phyloP scores from a whole-genome alignment of 2,113 vertebrate genomes.

The Maccullochella peelii region DNA sequence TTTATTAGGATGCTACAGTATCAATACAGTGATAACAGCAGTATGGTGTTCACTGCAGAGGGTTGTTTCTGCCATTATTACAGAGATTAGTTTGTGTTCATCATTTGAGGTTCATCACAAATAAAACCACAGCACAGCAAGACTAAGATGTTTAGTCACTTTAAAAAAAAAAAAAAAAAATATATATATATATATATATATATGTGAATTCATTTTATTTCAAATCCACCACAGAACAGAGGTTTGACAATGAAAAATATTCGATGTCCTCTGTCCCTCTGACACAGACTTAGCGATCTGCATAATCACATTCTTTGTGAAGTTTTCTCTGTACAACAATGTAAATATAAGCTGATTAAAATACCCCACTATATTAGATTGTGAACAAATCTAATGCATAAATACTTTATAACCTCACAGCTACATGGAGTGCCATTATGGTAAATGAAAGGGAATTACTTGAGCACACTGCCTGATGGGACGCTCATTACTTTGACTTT shows the following conservation, averaged over 20 bases:
- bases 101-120: conserved; percentile 23
- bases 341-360: conserved; percentile 67
- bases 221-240: conserved; percentile 22
- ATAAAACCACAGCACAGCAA: conserved; percentile 9
- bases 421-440: conserved; percentile 53
- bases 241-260: conserved; percentile 20
- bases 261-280: conserved; percentile 25
- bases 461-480: conserved; percentile 61
- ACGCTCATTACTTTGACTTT: conserved; percentile 61
- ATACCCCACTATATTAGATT: conserved; percentile 48
- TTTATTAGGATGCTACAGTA: conserved; percentile 33
- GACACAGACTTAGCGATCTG: conserved; percentile 49
- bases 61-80: conserved; percentile 13
- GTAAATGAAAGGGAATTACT: conserved; percentile 66
- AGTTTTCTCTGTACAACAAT: conserved; percentile 49
- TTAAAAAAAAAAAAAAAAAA: neutral
- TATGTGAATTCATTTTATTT: conserved; percentile 15
- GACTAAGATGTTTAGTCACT: conserved; percentile 29
- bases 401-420: conserved; percentile 66
- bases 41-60: conserved; percentile 8
- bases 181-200: too few species aligned
- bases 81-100: conserved; percentile 40
- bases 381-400: conserved; percentile 63
- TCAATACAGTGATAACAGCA: conserved; percentile 33
- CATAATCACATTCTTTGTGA: conserved; percentile 56